Evolutionary conservation across 1,140 invertebrate species (phyloP), one percentile per base, ranked within the genome.

Genomic region (Oscheius sp.): DNA sequence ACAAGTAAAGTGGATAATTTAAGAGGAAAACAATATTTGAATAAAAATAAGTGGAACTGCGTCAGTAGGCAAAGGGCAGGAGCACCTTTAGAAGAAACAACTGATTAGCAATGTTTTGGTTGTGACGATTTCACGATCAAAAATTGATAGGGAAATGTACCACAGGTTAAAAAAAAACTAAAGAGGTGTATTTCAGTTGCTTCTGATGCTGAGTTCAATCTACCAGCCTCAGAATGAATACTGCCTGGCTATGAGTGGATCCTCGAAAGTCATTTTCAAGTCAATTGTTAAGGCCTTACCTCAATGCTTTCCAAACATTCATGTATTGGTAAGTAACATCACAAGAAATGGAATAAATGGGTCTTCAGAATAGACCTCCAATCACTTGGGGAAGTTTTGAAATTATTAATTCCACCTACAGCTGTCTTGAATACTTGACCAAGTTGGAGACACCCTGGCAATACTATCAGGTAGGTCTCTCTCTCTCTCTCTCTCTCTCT

Each of bases 171-270:
- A n/a, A n/a, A n/a, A n/a, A n/a, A n/a, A n/a, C n/a, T n/a, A n/a
- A n/a, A n/a, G n/a, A n/a, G n/a, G n/a, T n/a, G n/a, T n/a, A n/a
- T 66, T 66, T 38, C 68, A 77, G 58, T 7, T 78, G n/a, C 34
- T 76, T 3, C 67, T 68, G 15, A 38, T 74, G 2, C 31, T 77
- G 0, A 75, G 72, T 36, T 26, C 67, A 15, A 28, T 77, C 55
- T 76, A 77, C 55, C 77, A 76, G 20, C 76, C 76, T 1, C 76
- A 77, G 67, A 77, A 77, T 66, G 29, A 45, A 2, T 77, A 79
- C 46, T 77, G 77, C 63, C 46, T 77, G 23, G 71, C 76, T n/a
- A 46, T 78, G 23, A 76, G 78, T 46, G 62, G 61, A 65, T 75
- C 42, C 23, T 1, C 77, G 26, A 31, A 32, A 18, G 20, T 26